Base-by-base conservation (phyloP, 1,140 invertebrate species). In the Bombus balteatus region DNA sequence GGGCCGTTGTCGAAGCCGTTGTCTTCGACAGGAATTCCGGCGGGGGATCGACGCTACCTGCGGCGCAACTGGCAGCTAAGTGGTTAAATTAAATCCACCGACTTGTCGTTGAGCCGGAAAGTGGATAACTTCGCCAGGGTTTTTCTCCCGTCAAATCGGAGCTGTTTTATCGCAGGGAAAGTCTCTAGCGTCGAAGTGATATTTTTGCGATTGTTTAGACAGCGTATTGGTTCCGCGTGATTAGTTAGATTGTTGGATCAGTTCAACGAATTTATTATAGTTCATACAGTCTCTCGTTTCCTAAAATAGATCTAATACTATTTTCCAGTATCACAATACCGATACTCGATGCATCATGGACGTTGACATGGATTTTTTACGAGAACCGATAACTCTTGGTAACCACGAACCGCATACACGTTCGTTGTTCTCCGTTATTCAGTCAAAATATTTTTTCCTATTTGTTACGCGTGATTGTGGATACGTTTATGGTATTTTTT, bases 51-150 rank as follows among this genome's bases (percentile, higher is more conserved):
- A 25, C 53, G 81, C 53, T 84, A 80, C 62, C 72, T 37, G 75
- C 62, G 32, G 28, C 83, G 34, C 79, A 76, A 86, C 72, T 90
- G 89, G 87, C 87, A 88, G 87, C 73, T 86, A 79, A 79, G 75
- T 79, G 77, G 90, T 91, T 91, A 89, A 91, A 91, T 91, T 91
- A 91, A 91, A 91, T 59, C 89, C 57, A 41, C 77, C 32, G 73
- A 65, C 73, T 85, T 75, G 89, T 84, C 83, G 75, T 15, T 28
- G 65, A 37, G 37, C 34, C 57, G 18, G 41, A 70, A 75, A 79
- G n/a, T 71, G 28, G 47, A 70, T 62, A 83, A 53, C 73, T 41
- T 22, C 8, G 28, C 9, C 47, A 28, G 28, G n/a, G 13, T 78
- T 37, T 28, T 13, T 34, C 32, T 66, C 43, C 22, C n/a, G n/a